phyloP scores from a whole-genome alignment of 1,140 invertebrate genomes.

The Meloidogyne chitwoodi region DNA sequence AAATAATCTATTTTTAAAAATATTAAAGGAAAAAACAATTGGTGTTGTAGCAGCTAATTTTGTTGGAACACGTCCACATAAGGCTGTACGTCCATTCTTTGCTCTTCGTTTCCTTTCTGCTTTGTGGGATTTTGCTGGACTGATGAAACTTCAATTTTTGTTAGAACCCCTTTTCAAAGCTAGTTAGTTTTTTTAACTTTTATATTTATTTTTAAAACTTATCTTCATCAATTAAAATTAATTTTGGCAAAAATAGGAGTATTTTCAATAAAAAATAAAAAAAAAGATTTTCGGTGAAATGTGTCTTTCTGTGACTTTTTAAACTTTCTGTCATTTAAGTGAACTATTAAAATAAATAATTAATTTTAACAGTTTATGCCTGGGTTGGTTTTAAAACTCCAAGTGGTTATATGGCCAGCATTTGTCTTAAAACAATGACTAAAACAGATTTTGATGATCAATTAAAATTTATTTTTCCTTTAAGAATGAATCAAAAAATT shows the following conservation, averaged over 20 bases:
- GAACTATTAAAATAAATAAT: too few relatives aligned
- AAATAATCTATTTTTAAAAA: neutral
- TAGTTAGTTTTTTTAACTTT: constrained; percentile 23
- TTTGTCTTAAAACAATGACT: constrained; percentile 19
- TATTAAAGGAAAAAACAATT: constrained; percentile 29
- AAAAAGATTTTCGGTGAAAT: constrained; percentile 2
- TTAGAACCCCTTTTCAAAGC: constrained; percentile 5
- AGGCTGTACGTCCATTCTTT: constrained; percentile 29
- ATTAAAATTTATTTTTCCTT: constrained; percentile 9
- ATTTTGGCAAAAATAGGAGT: too few relatives aligned
- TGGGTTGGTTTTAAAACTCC: constrained; percentile 10
- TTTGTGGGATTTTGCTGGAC: neutral
- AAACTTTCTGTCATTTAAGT: too few relatives aligned
- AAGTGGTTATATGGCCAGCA: constrained; percentile 13
- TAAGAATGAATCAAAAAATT: constrained; percentile 29
- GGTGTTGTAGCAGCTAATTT: constrained; percentile 31
- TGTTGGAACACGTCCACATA: constrained; percentile 32
- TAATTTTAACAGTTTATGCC: constrained; percentile 28
- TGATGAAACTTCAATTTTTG: neutral
- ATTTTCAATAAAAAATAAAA: too few relatives aligned
- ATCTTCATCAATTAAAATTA: too few relatives aligned
- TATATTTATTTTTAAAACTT: too few relatives aligned
- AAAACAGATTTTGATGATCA: constrained; percentile 28
- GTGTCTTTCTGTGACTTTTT: neutral
- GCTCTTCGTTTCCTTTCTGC: neutral